A percentile compares a stretch with the other conserved stretches of the same genome.
phyloP scores from a whole-genome alignment of 1,140 invertebrate species.

The Monomorium pharaonis region DNA sequence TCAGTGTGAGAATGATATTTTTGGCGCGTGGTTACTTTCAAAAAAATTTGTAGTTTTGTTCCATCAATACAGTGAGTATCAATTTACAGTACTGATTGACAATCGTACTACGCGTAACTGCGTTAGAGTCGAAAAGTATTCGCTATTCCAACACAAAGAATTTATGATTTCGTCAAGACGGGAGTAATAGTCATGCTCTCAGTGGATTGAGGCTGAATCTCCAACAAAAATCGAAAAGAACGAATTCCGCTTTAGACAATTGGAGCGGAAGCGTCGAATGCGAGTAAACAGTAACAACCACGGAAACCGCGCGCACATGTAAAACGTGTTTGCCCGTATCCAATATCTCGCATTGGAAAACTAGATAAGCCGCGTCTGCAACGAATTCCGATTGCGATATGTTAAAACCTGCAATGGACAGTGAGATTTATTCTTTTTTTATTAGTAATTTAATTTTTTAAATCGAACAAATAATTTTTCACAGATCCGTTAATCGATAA shows the following conservation, averaged over 20 bases:
- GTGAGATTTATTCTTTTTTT: conserved; percentile 11
- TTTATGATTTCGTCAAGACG: conserved; percentile 9
- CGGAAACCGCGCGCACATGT: conserved; percentile 39
- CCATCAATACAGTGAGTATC: background rate
- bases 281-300: conserved; percentile 49
- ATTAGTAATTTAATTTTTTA: conserved; percentile 36
- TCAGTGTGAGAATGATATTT: no score
- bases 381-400: conserved; percentile 43
- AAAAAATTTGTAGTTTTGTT: background rate
- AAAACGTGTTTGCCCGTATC: conserved; percentile 54
- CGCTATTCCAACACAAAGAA: background rate
- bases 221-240: conserved; percentile 37
- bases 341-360: conserved; percentile 57
- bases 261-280: conserved; percentile 43
- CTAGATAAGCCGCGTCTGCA: conserved; percentile 49
- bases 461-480: background rate
- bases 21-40: no score
- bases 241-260: conserved; percentile 52
- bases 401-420: conserved; percentile 26
- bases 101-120: background rate
- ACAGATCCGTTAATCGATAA: conserved; percentile 14
- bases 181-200: background rate
- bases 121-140: background rate
- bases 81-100: conserved; percentile 6
- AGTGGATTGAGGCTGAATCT: conserved; percentile 11